Evolutionary conservation across 2,888 invertebrate species (phyloP), one percentile per base, ranked within the genome.

Genomic region (Strigamia maritima): DNA sequence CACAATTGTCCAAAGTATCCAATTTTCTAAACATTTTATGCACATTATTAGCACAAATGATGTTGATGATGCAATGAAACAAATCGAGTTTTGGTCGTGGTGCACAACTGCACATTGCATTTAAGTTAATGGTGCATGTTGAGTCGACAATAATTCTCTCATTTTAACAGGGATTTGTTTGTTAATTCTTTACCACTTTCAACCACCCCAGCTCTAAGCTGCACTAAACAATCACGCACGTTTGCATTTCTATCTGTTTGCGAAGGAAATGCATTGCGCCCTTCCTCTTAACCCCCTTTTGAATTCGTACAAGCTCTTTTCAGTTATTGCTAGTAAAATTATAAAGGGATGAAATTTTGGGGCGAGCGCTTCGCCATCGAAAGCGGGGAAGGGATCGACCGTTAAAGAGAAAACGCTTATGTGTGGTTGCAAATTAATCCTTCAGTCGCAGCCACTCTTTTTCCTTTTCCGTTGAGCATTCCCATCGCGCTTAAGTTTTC

Each of bases 311-410:
- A 22, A 19, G 19, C 60, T 60, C 60, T 60, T 44, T 60, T 60
- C 60, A 60, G 60, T 60, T 60, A 60, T 60, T 60, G 60, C 22
- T 60, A 60, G 60, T 60, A 60, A 60, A 60, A 60, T 60, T 60
- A 60, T 60, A 60, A 60, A 60, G n/a, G 60, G 60, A 60, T 60
- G 60, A 60, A 60, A 60, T 60, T 60, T 60, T 60, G 60, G 24
- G 54, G 54, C 54, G 16, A 4, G 19, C 54, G n/a, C 16, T n/a
- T 19, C 54, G 19, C 54, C 54, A 54, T 19, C 4, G 38, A 10
- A 38, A 10, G 38, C 7, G 38, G 38, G 38, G 10, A 38, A 16
- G 54, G 16, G 60, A 24, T 60, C 60, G 60, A 44, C 60, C 24
- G 60, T 60, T 60, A 60, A 60, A 60, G 60, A 60, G 60, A 24